phyloP scores from a whole-genome alignment of 2,888 invertebrate genomes.

The Nemotelus pantherinus region DNA sequence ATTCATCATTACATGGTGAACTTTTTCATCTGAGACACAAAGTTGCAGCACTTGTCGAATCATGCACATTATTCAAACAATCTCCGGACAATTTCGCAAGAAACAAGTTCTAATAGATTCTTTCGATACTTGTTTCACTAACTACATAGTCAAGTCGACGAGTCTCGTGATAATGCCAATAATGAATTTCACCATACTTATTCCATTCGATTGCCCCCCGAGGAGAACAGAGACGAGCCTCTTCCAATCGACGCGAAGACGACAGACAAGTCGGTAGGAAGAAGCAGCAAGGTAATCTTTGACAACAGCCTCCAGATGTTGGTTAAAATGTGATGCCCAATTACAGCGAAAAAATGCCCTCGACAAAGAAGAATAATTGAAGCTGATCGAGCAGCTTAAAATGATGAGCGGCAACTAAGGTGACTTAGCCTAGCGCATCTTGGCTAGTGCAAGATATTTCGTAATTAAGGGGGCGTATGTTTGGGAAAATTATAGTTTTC shows the following conservation, averaged over 20 bases:
- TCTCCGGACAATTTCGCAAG: slow-evolving; percentile 16
- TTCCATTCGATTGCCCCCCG: slow-evolving; percentile 37
- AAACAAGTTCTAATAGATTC: slow-evolving; percentile 1
- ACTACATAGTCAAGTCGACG: neutral
- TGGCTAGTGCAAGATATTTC: no score
- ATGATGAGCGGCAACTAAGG: slow-evolving; percentile 6
- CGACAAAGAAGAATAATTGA: slow-evolving; percentile 31
- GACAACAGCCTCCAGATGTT: slow-evolving; percentile 1
- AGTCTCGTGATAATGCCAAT: slow-evolving; percentile 2
- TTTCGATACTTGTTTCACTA: neutral
- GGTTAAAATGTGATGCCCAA: slow-evolving; percentile 11
- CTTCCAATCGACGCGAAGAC: neutral
- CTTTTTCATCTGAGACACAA: no score
- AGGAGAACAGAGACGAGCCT: slow-evolving; percentile 25
- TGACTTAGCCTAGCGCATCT: no score
- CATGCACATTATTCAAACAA: slow-evolving; percentile 4
- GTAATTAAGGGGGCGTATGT: no score
- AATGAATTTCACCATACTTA: slow-evolving; percentile 29
- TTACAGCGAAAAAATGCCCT: slow-evolving; percentile 9
- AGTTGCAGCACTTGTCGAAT: no score
- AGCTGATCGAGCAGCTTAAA: slow-evolving; percentile 3
- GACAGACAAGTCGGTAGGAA: no score
- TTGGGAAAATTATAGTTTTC: no score
- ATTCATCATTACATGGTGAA: no score
- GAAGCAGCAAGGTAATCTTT: neutral